phyloP scores from a whole-genome alignment of 2,113 vertebrate species.

The Pachycephala philippinensis region DNA sequence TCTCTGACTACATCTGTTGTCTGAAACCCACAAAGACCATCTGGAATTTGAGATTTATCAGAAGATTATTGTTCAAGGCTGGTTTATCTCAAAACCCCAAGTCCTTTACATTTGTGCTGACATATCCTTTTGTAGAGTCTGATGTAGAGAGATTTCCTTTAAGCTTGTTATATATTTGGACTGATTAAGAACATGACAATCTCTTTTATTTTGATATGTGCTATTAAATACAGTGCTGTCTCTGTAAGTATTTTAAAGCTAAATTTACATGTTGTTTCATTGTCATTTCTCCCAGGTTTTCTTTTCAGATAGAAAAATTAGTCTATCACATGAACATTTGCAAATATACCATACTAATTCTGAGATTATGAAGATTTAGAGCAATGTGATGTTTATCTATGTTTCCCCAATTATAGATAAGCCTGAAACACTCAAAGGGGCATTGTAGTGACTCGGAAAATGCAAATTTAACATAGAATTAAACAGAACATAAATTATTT shows the following conservation, averaged over 20 bases:
- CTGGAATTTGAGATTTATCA: neutral
- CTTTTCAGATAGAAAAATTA: neutral
- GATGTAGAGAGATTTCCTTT: neutral
- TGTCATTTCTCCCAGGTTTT: slow-evolving; percentile 21
- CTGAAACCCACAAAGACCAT: neutral
- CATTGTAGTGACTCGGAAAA: neutral
- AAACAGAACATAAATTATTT: neutral
- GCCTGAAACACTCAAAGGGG: neutral
- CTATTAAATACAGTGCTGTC: neutral
- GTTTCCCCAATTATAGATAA: neutral
- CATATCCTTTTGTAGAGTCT: neutral
- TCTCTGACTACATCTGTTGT: neutral
- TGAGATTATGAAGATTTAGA: neutral
- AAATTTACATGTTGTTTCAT: neutral
- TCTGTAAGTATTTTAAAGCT: neutral
- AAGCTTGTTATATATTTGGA: neutral
- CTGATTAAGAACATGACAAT: neutral
- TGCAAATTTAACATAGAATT: neutral
- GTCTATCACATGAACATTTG: neutral
- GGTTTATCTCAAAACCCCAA: neutral
- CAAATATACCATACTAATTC: neutral
- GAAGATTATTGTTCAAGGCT: neutral
- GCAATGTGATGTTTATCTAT: neutral
- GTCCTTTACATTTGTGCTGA: slow-evolving; percentile 1
- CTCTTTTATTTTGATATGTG: neutral